Conservation (phyloP, 2,888 invertebrate genomes). For the Cerceris rybyensis region DNA sequence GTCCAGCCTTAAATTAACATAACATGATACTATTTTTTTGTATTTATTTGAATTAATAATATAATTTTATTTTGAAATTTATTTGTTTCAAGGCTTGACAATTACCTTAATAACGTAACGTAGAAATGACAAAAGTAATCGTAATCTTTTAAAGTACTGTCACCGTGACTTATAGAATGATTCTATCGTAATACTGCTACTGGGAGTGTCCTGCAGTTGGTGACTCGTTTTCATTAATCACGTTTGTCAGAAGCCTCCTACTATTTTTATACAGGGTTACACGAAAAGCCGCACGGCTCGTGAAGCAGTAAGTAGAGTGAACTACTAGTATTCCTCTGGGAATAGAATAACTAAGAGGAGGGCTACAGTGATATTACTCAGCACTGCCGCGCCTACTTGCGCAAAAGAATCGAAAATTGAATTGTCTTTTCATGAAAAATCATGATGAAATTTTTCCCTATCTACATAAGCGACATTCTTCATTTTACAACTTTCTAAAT, state of each 20-base stretch:
- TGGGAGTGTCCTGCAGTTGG: background rate
- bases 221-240: slow-evolving; percentile 63
- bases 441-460: background rate
- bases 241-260: slow-evolving; percentile 62
- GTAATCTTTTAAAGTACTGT: background rate
- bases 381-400: slow-evolving; percentile 58
- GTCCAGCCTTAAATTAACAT: too few relatives aligned
- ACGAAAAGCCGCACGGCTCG: slow-evolving; percentile 43
- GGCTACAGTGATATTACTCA: slow-evolving; percentile 56
- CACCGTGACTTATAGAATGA: background rate
- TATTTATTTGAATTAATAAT: too few relatives aligned
- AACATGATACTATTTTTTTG: too few relatives aligned
- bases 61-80: too few relatives aligned
- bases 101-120: background rate
- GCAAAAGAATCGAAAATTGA: slow-evolving; percentile 46
- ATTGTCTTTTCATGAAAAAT: background rate
- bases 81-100: background rate
- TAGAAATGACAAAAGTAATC: background rate
- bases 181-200: slow-evolving; percentile 1
- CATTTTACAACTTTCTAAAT: too few relatives aligned
- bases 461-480: too few relatives aligned
- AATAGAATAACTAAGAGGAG: slow-evolving; percentile 45
- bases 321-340: background rate
- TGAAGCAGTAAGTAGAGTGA: slow-evolving; percentile 37
- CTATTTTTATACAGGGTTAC: slow-evolving; percentile 27